phyloP scores from a whole-genome alignment of 2,888 invertebrate genomes.

The Hermodice carunculata region DNA sequence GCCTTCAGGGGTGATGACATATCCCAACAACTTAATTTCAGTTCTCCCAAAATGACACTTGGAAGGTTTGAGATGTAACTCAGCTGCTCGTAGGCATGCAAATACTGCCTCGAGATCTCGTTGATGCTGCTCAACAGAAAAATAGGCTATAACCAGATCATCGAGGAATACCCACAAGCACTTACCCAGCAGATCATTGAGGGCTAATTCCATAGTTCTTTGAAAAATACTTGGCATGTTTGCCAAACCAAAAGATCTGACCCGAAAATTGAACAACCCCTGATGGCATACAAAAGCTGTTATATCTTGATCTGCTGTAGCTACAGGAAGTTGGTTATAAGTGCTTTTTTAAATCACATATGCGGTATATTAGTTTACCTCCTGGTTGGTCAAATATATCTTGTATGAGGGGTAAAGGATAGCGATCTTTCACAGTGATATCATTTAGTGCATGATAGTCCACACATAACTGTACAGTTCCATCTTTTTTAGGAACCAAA shows the following conservation, averaged over 20 bases:
- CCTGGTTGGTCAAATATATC: slow-evolving; percentile 33
- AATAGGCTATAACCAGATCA: slow-evolving; percentile 29
- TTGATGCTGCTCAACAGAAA: too few species aligned
- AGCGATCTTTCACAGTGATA: slow-evolving; percentile 20
- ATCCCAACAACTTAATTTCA: slow-evolving; percentile 29
- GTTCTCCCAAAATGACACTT: slow-evolving; percentile 29
- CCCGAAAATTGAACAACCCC: slow-evolving; percentile 24
- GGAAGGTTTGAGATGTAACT: slow-evolving; percentile 31
- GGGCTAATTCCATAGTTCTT: slow-evolving; percentile 20
- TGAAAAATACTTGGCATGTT: slow-evolving; percentile 31
- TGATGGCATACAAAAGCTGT: slow-evolving; percentile 25
- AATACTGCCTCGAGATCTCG: too few species aligned
- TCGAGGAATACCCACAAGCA: slow-evolving; percentile 28
- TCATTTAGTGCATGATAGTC: slow-evolving; percentile 24
- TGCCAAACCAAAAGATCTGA: slow-evolving; percentile 31
- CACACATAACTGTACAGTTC: slow-evolving; percentile 27
- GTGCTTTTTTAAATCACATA: slow-evolving; percentile 28
- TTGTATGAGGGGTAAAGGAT: slow-evolving; percentile 32
- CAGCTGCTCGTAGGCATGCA: too few species aligned
- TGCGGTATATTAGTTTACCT: slow-evolving; percentile 19
- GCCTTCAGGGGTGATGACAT: slow-evolving; percentile 16
- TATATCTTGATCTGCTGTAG: slow-evolving; percentile 11
- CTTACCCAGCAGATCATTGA: slow-evolving; percentile 8
- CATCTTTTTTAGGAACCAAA: slow-evolving; percentile 11
- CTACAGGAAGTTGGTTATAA: slow-evolving; percentile 29